These are phyloP conservation scores for Miichthys miiuy DNA, from an alignment of 2,797 vertebrate genomes.

Conservation along the genomic window DNA sequence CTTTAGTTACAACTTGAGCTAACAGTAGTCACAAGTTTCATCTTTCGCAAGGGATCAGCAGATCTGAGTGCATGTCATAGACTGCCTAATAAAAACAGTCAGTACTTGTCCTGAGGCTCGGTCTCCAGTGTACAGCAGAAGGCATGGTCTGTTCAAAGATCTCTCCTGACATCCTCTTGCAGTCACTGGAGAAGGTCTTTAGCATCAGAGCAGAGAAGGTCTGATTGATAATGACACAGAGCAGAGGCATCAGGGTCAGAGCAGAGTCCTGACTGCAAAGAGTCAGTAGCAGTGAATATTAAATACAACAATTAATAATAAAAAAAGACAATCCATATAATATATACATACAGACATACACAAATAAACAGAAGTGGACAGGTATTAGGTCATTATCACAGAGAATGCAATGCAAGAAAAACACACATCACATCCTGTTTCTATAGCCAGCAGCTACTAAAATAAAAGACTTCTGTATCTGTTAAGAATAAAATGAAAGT, in stretches of 20 bases:
- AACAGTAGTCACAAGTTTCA: background rate
- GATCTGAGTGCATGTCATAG: background rate
- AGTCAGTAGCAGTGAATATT: too few relatives aligned
- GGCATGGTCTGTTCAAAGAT: conserved; percentile 92
- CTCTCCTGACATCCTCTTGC: conserved; percentile 87
- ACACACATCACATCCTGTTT: too few relatives aligned
- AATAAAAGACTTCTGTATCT: too few relatives aligned
- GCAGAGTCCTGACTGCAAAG: too few relatives aligned
- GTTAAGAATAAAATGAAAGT: too few relatives aligned
- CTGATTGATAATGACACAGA: conserved; percentile 67
- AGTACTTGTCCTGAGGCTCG: conserved; percentile 75
- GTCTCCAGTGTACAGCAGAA: conserved; percentile 88
- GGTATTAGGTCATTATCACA: too few relatives aligned
- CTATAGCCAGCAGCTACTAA: too few relatives aligned
- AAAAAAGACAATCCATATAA: too few relatives aligned
- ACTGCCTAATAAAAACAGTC: background rate
- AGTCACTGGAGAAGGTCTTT: conserved; percentile 85
- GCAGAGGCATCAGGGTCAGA: background rate
- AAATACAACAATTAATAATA: too few relatives aligned
- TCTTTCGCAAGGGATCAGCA: background rate
- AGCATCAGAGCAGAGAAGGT: conserved; percentile 83
- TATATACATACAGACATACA: too few relatives aligned
- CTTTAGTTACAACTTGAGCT: background rate
- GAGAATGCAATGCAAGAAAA: too few relatives aligned
- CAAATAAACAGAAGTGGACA: too few relatives aligned